phyloP scores from a whole-genome alignment of 2,797 vertebrate genomes.

The Pterois miles region DNA sequence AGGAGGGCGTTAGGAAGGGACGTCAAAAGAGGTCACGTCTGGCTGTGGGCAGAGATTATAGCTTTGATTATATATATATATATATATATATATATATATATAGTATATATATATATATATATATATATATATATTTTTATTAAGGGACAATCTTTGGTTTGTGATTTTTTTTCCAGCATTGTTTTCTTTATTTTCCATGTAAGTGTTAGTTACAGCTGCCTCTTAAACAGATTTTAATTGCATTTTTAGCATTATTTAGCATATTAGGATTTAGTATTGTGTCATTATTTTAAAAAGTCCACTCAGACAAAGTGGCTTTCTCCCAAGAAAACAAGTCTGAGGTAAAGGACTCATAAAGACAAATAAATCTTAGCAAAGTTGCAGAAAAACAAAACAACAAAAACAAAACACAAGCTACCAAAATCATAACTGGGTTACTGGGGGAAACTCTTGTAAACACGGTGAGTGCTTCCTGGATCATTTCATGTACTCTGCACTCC shows the following conservation, averaged over 20 bases:
- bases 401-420: neutral
- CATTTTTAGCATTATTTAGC: neutral
- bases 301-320: neutral
- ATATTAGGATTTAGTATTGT: neutral
- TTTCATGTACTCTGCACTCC: neutral
- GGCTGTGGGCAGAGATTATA: constrained; percentile 57
- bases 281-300: neutral
- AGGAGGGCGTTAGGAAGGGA: constrained; percentile 23
- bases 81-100: neutral
- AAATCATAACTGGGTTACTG: constrained; percentile 15
- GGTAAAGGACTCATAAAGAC: neutral
- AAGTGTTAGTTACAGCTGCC: neutral
- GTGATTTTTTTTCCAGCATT: neutral
- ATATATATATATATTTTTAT: neutral
- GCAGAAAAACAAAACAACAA: constrained; percentile 2
- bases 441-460: constrained; percentile 27
- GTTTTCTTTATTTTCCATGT: neutral
- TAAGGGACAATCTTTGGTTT: neutral
- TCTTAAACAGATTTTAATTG: neutral
- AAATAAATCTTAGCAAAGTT: neutral
- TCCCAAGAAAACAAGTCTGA: neutral
- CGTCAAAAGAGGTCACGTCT: constrained; percentile 71
- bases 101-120: neutral
- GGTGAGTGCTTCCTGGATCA: neutral
- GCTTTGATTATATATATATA: constrained; percentile 19